Base-by-base conservation (phyloP, 1,140 invertebrate species). In the Rhizoglyphus robini region DNA sequence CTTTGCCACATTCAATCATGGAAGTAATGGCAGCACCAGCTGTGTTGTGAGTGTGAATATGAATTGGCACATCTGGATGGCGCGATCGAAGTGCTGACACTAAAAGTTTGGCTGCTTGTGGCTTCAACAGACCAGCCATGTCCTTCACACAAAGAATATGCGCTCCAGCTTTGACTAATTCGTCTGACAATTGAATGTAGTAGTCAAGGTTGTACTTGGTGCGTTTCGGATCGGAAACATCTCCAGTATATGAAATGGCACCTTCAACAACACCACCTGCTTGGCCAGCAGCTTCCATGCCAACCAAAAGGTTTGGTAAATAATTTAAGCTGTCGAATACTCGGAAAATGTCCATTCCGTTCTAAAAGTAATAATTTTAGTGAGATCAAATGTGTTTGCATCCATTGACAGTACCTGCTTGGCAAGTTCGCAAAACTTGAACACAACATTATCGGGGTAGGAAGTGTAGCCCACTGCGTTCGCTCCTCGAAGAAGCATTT, bases 241-340 rank as follows among this genome's bases (percentile, higher is more conserved):
- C 96, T 8, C 96, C 96, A 11, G 95, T 96, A 75, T 99, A 99
- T 0, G 92, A 96, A 70, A 99, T 98, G 13, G 94, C 91, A 0
- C 89, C 95, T 79, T 99, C 94, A 0, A 99, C 87, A 5, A 99
- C 90, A 18, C 94, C 95, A 48, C 94, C 94, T 41, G 96, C 96
- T 74, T 96, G 95, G 15, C 91, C 94, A 0, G 86, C 94, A 2
- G 96, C 96, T 63, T 99, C 95, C 88, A 99, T 98, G 54, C 96
- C 96, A 34, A 99, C 80, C 62, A 96, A 83, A 67, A 99, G 79
- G 76, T 99, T 99, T 0, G 96, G 96, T 13, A 99, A 74, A 74
- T 99, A 99, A 78, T 99, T 99, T 0, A 99, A 80, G 0, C 94
- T 96, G 75, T 99, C 96, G 77, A 99, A 99, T 0, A 99, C 92